phyloP scores from a whole-genome alignment of 2,113 vertebrate genomes.

The Pelobates fuscus region DNA sequence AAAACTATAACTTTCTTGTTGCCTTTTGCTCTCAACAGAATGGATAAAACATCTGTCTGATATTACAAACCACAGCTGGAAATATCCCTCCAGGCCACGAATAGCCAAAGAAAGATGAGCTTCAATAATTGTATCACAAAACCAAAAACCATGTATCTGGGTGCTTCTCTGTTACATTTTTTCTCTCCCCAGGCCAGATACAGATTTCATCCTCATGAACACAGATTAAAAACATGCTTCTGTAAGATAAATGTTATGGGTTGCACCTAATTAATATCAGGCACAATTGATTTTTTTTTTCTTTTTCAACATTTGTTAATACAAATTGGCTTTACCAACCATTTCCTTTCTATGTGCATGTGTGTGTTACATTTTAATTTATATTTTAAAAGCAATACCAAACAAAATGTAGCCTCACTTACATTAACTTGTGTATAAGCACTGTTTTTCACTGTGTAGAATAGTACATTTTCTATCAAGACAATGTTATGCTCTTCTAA shows the following conservation, averaged over 20 bases:
- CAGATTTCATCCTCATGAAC: neutral
- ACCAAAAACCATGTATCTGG: neutral
- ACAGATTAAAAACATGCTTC: neutral
- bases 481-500: too few relatives aligned
- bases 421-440: too few relatives aligned
- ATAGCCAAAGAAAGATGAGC: neutral
- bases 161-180: neutral
- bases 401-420: too few relatives aligned
- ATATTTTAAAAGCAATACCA: too few relatives aligned
- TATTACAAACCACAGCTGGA: slow-evolving; percentile 72
- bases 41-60: slow-evolving; percentile 50
- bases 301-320: too few relatives aligned
- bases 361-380: too few relatives aligned
- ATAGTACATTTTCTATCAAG: too few relatives aligned
- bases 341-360: too few relatives aligned
- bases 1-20: neutral
- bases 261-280: neutral
- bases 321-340: too few relatives aligned
- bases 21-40: neutral
- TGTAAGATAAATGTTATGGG: neutral
- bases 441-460: too few relatives aligned
- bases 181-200: neutral
- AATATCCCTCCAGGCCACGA: slow-evolving; percentile 35
- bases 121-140: neutral
- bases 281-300: too few relatives aligned